Evolutionary conservation across 2,888 invertebrate genomes (phyloP).

Genomic region (Drosophila mercatorum): DNA sequence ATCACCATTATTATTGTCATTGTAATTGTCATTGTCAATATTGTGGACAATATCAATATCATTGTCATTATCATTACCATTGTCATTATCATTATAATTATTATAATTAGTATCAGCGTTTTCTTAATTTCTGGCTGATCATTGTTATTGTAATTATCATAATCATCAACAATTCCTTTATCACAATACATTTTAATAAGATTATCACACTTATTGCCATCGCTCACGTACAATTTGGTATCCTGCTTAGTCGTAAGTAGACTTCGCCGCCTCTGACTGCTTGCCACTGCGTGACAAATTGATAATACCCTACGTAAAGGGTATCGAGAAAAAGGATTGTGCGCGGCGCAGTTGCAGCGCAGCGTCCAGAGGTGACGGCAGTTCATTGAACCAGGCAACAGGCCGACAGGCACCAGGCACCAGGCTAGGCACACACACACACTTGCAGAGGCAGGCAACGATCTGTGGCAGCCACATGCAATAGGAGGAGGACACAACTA

Average conservation of each 20-base stretch:
- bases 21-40: not conserved
- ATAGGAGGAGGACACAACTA: constrained; percentile 64
- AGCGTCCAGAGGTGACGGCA: constrained; percentile 73
- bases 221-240: not conserved
- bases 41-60: not conserved
- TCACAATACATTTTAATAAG: too few species aligned
- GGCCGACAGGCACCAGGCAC: constrained; percentile 43
- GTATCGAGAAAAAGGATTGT: constrained; percentile 69
- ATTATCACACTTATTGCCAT: not conserved
- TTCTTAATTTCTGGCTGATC: not conserved
- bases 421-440: constrained; percentile 32
- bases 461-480: constrained; percentile 40
- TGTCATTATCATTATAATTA: not conserved
- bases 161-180: not conserved
- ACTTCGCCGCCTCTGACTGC: too few species aligned
- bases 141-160: not conserved
- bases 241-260: not conserved
- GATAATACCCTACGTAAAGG: not conserved
- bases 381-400: constrained; percentile 74
- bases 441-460: constrained; percentile 16
- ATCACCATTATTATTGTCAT: not conserved
- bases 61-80: not conserved
- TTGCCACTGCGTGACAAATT: not conserved
- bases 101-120: not conserved
- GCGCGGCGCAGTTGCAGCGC: constrained; percentile 59